These are phyloP conservation scores for Andrena marginata DNA, from an alignment of 2,888 invertebrate species.

Conservation along the genomic window DNA sequence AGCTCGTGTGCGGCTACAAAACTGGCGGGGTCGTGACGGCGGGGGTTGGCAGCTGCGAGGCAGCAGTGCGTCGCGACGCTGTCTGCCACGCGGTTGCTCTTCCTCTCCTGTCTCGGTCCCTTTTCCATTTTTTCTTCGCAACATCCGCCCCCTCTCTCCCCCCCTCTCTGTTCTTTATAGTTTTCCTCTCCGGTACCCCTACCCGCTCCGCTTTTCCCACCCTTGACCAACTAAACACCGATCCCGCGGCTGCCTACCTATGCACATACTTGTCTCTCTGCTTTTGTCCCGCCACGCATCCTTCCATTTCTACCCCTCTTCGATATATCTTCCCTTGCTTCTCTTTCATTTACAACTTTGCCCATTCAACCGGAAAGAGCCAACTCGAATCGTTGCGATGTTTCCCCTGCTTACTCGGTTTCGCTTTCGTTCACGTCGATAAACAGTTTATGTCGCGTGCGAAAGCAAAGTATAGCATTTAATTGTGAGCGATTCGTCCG, in stretches of 20 bases:
- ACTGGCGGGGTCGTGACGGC: constrained; percentile 57
- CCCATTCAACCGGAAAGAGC: too few relatives aligned
- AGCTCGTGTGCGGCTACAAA: constrained; percentile 48
- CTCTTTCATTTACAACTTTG: not conserved
- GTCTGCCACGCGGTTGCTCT: constrained; percentile 81
- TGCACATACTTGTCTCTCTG: not conserved
- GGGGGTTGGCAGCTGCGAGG: constrained; percentile 75
- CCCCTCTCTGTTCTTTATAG: not conserved
- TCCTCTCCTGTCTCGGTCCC: constrained; percentile 33
- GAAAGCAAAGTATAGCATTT: too few relatives aligned
- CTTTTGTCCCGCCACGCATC: not conserved
- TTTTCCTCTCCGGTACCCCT: not conserved
- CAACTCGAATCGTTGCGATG: too few relatives aligned
- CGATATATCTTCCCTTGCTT: too few relatives aligned
- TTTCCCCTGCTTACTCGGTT: too few relatives aligned
- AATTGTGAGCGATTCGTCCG: too few relatives aligned
- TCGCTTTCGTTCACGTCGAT: too few relatives aligned
- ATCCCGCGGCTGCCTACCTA: not conserved
- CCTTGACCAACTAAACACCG: not conserved
- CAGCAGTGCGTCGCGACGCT: constrained; percentile 84
- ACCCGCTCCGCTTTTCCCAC: not conserved
- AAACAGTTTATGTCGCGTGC: too few relatives aligned
- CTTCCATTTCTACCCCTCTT: too few relatives aligned
- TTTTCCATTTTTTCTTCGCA: constrained; percentile 19
- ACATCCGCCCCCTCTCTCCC: not conserved